Evolutionary conservation across 2,113 vertebrate species (phyloP).

Genomic region (Stigmatopora nigra): DNA sequence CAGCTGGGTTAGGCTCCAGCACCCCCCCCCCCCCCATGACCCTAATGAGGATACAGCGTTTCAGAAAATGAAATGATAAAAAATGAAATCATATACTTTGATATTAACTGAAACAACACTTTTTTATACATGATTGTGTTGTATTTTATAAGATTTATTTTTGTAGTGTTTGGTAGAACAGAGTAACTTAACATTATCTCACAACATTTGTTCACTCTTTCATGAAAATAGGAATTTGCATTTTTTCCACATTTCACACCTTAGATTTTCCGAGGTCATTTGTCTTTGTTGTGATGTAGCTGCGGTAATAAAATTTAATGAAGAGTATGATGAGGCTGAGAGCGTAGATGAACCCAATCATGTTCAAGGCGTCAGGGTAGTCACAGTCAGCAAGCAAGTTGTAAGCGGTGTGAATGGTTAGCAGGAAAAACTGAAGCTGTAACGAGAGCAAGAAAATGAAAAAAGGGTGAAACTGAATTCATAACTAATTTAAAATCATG

Average conservation of each 20-base stretch:
- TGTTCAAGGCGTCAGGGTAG: constrained; percentile 60
- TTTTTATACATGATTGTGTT: neutral
- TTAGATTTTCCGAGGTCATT: constrained; percentile 32
- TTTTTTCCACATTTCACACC: neutral
- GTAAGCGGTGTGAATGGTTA: constrained; percentile 63
- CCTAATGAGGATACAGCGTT: too few species aligned
- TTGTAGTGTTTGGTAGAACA: neutral
- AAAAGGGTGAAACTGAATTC: neutral
- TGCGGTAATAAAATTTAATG: constrained; percentile 60
- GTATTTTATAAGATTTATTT: too few species aligned
- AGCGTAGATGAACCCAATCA: constrained; percentile 48
- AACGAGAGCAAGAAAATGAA: neutral
- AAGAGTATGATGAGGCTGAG: constrained; percentile 67
- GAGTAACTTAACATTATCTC: neutral
- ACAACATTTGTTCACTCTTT: neutral
- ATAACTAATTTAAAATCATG: neutral
- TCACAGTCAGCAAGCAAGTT: constrained; percentile 64
- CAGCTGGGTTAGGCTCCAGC: too few species aligned
- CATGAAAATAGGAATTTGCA: neutral
- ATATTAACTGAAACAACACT: neutral
- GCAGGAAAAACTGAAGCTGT: constrained; percentile 63
- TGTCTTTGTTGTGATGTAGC: constrained; percentile 45
- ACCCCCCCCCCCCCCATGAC: too few species aligned
- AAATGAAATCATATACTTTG: too few species aligned
- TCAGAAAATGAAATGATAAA: too few species aligned